Percentiles rank a stretch among this genome's conserved stretches.
Evolutionary conservation across 2,888 invertebrate species (phyloP).

Genomic region (Druceiella hillmani): DNA sequence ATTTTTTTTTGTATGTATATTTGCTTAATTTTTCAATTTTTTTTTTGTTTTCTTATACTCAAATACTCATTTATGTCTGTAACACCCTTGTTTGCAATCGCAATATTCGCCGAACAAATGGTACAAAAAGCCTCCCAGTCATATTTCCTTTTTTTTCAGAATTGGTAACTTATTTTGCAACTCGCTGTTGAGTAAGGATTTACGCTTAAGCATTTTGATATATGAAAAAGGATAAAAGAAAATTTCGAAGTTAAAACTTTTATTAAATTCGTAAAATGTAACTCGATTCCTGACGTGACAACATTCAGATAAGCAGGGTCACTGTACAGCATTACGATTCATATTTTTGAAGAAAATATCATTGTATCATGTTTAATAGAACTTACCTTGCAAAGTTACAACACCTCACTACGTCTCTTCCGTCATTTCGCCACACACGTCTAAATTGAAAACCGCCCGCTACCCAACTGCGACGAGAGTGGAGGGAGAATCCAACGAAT

Average conservation of each 20-base stretch:
- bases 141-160: conserved; percentile 17
- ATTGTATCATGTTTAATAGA: too few relatives aligned
- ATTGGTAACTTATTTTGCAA: conserved; percentile 15
- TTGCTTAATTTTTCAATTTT: conserved; percentile 14
- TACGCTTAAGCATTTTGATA: conserved; percentile 13
- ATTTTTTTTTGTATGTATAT: too few relatives aligned
- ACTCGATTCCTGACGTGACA: neutral
- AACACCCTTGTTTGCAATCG: conserved; percentile 17
- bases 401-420: too few relatives aligned
- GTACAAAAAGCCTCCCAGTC: conserved; percentile 12
- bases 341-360: too few relatives aligned
- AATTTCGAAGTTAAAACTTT: neutral
- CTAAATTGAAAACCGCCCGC: too few relatives aligned
- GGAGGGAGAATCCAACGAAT: too few relatives aligned
- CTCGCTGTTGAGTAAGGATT: conserved; percentile 15
- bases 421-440: too few relatives aligned
- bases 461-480: conserved; percentile 7
- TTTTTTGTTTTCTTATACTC: conserved; percentile 16
- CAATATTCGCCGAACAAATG: conserved; percentile 13
- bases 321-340: conserved; percentile 5
- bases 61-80: conserved; percentile 12
- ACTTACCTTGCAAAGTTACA: neutral
- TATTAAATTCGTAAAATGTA: neutral
- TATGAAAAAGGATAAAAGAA: conserved; percentile 2
- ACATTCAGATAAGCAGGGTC: conserved; percentile 5